These are phyloP conservation scores for Oncorhynchus keta DNA, from an alignment of 2,113 vertebrate genomes.

Conservation along the genomic window DNA sequence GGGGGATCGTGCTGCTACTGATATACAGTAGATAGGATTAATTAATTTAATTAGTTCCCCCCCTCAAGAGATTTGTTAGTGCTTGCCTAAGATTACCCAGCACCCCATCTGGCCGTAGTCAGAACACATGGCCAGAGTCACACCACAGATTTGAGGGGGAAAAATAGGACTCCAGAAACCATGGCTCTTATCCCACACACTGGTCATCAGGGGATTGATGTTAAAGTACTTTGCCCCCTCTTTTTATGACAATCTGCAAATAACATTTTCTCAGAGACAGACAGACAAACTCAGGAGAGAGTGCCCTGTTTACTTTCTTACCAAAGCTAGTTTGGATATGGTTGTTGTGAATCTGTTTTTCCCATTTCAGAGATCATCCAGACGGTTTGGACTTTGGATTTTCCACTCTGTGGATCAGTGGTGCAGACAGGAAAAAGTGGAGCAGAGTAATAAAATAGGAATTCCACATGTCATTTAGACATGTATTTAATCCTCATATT, in stretches of 20 bases:
- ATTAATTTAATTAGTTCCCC: slow-evolving; percentile 1
- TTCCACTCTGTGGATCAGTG: not conserved
- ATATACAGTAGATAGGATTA: not conserved
- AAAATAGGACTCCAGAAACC: not conserved
- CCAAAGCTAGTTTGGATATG: not conserved
- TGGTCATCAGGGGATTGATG: too few species aligned
- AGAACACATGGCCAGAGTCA: not conserved
- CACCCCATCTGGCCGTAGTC: not conserved
- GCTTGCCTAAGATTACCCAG: slow-evolving; percentile 1
- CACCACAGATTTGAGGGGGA: not conserved
- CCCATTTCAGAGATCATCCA: not conserved
- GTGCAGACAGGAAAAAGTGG: not conserved
- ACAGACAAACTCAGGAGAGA: not conserved
- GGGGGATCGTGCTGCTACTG: not conserved
- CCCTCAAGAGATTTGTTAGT: not conserved
- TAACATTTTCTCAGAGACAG: not conserved
- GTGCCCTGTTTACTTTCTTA: not conserved
- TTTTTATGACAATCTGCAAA: not conserved
- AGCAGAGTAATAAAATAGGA: not conserved
- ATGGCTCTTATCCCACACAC: not conserved
- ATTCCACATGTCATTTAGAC: not conserved
- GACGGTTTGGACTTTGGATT: not conserved
- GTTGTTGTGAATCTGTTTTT: not conserved
- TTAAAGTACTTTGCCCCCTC: not conserved
- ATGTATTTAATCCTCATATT: not conserved